Evolutionary conservation across 2,797 vertebrate genomes (phyloP).

Genomic region (Gephyroberyx darwinii): DNA sequence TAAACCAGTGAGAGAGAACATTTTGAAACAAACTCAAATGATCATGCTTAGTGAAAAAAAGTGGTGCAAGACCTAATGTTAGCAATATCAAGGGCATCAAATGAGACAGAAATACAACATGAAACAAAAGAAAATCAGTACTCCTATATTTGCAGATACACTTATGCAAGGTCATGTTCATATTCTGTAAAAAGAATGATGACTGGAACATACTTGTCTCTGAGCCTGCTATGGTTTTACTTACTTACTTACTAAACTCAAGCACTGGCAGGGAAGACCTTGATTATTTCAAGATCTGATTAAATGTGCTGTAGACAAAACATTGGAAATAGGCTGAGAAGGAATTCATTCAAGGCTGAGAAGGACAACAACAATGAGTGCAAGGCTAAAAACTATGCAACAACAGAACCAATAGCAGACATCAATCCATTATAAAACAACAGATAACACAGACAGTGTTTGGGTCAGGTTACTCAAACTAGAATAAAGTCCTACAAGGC

Average conservation of each 20-base stretch:
- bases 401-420: neutral
- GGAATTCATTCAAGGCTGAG: too few species aligned
- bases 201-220: too few species aligned
- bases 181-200: neutral
- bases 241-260: too few species aligned
- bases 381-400: neutral
- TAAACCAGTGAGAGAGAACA: neutral
- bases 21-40: slow-evolving; percentile 7
- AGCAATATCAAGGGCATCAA: neutral
- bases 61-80: neutral
- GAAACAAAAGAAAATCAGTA: neutral
- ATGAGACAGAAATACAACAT: neutral
- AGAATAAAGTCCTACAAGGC: slow-evolving; percentile 44
- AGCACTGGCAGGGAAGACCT: neutral
- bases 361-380: neutral
- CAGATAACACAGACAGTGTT: slow-evolving; percentile 8
- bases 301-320: neutral
- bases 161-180: neutral
- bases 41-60: neutral
- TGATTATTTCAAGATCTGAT: neutral
- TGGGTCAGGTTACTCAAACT: slow-evolving; percentile 42
- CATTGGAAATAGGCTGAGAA: neutral
- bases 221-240: too few species aligned
- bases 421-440: neutral
- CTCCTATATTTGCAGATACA: neutral